Percentiles rank a stretch among this genome's conserved stretches.
These are phyloP conservation scores for Hetaerina americana DNA, from an alignment of 1,140 invertebrate species.

Conservation along the genomic window DNA sequence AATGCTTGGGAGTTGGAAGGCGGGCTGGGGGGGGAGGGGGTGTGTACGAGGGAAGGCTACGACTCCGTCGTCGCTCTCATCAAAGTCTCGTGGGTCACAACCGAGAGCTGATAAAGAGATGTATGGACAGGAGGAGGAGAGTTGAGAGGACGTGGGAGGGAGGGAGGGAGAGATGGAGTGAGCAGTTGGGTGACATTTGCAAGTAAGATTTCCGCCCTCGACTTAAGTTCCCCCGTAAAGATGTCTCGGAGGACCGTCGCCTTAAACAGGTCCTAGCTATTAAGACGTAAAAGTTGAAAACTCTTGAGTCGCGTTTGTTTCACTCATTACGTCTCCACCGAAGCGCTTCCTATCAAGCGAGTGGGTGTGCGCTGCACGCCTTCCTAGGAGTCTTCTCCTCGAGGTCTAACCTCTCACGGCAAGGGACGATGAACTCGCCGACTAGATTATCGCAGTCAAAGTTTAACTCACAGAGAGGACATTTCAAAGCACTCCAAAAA, in stretches of 20 bases:
- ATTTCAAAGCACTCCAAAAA: no score
- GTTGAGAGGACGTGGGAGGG: not conserved
- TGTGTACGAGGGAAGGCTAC: not conserved
- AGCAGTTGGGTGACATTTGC: not conserved
- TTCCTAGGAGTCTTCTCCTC: no score
- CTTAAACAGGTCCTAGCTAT: not conserved
- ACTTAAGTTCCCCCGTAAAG: not conserved
- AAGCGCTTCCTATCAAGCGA: no score
- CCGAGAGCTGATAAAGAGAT: not conserved
- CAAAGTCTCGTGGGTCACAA: not conserved
- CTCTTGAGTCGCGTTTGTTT: not conserved
- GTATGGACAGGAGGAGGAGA: not conserved
- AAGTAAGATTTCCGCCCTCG: not conserved
- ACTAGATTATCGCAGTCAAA: no score
- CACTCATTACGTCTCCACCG: not conserved
- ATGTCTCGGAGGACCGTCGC: not conserved
- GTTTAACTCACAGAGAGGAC: no score
- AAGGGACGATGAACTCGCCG: no score
- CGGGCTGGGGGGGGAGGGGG: no score
- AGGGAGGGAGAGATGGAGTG: not conserved
- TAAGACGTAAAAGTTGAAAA: not conserved
- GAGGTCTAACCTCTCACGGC: no score
- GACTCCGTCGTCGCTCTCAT: not conserved
- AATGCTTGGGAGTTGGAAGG: no score
- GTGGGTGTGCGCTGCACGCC: no score